A percentile compares a stretch with the other conserved stretches of the same genome.
phyloP scores from a whole-genome alignment of 2,888 invertebrate genomes.

The Noctua pronuba region DNA sequence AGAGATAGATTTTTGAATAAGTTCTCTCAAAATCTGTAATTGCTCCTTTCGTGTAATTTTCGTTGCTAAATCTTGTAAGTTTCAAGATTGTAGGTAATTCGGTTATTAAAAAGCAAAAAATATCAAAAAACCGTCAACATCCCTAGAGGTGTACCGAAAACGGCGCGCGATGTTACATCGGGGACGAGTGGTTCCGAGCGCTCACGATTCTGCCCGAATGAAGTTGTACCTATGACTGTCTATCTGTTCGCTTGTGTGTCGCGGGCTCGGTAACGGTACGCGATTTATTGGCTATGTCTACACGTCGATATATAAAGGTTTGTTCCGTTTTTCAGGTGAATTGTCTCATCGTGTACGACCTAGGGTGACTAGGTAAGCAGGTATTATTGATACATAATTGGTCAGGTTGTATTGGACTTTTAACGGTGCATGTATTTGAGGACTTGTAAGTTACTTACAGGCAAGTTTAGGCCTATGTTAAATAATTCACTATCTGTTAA shows the following conservation, averaged over 20 bases:
- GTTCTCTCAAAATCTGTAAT: neutral
- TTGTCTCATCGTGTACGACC: constrained; percentile 2
- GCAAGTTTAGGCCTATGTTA: neutral
- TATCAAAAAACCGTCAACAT: constrained; percentile 38
- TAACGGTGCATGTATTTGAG: neutral
- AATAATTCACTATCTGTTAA: neutral
- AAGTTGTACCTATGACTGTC: constrained; percentile 78
- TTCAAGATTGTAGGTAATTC: fast-evolving
- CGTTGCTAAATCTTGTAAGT: neutral
- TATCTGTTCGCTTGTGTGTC: constrained; percentile 68
- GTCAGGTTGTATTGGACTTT: too few relatives aligned
- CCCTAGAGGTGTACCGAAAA: constrained; percentile 66
- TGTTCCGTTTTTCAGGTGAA: constrained; percentile 46
- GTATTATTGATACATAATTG: neutral
- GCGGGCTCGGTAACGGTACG: constrained; percentile 63
- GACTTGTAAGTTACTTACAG: neutral
- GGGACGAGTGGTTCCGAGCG: constrained; percentile 75
- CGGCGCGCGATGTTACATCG: constrained; percentile 67
- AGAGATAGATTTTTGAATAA: neutral
- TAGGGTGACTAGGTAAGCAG: neutral
- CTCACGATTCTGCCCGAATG: constrained; percentile 80
- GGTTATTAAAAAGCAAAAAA: neutral
- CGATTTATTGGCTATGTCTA: constrained; percentile 65
- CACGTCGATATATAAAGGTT: constrained; percentile 57
- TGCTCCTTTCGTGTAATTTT: neutral